A percentile compares a stretch with the other conserved stretches of the same genome.
Conservation (phyloP, 2,797 vertebrate species). For the Trachurus trachurus region DNA sequence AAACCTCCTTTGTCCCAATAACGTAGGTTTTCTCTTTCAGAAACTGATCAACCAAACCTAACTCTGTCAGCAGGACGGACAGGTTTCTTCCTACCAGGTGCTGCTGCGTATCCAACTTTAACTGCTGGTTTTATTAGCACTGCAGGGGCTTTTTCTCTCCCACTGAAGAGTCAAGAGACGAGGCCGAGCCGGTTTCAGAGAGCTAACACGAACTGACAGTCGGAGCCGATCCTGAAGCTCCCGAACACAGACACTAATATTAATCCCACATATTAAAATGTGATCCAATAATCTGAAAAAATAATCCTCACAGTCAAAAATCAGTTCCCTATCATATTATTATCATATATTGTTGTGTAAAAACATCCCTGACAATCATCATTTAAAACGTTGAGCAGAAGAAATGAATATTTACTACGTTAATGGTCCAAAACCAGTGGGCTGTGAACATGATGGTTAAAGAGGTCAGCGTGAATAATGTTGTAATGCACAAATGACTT, state of each 20-base stretch:
- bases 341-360: not conserved
- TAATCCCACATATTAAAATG: not conserved
- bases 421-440: not conserved
- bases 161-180: not conserved
- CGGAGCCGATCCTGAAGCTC: not conserved
- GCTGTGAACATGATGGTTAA: not conserved
- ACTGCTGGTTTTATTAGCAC: slow-evolving; percentile 14
- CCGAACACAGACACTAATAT: not conserved
- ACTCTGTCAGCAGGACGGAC: not conserved
- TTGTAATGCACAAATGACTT: too few species aligned
- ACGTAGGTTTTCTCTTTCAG: not conserved
- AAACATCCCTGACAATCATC: not conserved
- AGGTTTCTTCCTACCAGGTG: not conserved
- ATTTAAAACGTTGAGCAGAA: not conserved
- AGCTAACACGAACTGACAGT: not conserved
- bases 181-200: not conserved
- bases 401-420: not conserved
- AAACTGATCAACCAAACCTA: too few species aligned
- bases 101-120: slow-evolving; percentile 12
- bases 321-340: not conserved
- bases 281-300: not conserved
- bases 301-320: not conserved
- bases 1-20: not conserved
- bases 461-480: too few species aligned
- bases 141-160: slow-evolving; percentile 4